phyloP scores from a whole-genome alignment of 2,888 invertebrate genomes.

The Pollenia griseotomentosa region DNA sequence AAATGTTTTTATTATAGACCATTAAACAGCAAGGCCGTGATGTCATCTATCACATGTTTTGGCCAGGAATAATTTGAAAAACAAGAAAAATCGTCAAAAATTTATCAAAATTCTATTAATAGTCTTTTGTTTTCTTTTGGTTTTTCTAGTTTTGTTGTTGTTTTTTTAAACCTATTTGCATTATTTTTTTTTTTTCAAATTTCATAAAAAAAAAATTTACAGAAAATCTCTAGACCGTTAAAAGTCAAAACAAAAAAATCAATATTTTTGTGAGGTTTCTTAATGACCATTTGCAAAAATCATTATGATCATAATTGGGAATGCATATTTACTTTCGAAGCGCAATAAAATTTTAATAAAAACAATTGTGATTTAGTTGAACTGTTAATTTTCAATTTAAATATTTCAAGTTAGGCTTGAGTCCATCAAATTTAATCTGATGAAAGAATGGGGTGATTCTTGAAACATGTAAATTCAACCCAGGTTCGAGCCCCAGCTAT shows the following conservation, averaged over 20 bases:
- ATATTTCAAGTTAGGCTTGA: no score
- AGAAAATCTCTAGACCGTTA: slow-evolving; percentile 45
- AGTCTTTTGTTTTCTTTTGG: slow-evolving; percentile 17
- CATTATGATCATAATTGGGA: neutral
- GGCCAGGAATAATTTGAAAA: slow-evolving; percentile 28
- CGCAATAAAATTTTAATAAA: no score
- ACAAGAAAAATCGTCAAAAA: slow-evolving; percentile 33
- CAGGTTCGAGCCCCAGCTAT: no score
- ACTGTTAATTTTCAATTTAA: no score
- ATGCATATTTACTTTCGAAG: no score
- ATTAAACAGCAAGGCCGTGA: slow-evolving; percentile 68
- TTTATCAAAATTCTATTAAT: slow-evolving; percentile 51
- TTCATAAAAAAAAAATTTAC: neutral
- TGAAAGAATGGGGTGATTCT: no score
- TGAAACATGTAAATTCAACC: no score
- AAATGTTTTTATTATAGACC: slow-evolving; percentile 28
- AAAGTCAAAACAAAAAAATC: slow-evolving; percentile 42
- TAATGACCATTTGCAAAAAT: slow-evolving; percentile 12
- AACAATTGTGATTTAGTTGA: no score
- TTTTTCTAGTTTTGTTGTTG: neutral
- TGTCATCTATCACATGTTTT: slow-evolving; percentile 75
- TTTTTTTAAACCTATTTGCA: neutral
- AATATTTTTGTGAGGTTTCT: slow-evolving; percentile 30
- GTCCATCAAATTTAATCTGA: no score
- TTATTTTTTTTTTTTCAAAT: neutral